Conservation (phyloP, 35 echinoderm and acorn worm species). For the Anneissia japonica region DNA sequence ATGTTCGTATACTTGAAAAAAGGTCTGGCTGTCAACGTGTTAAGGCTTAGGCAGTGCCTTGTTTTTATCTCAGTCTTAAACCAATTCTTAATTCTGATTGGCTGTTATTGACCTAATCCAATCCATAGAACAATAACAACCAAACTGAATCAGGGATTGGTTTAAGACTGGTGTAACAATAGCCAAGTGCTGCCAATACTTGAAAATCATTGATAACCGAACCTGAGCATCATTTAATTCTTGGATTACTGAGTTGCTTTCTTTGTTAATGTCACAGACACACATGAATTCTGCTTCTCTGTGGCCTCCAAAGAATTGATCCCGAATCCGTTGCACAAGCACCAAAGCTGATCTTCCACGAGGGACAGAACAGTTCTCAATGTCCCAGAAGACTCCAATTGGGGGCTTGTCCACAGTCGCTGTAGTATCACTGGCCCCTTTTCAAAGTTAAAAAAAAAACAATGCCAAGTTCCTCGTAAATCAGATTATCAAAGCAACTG, state of each 20-base stretch:
- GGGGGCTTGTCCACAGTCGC: constrained; percentile 25
- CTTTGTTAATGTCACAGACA: constrained; percentile 98
- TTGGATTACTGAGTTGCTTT: constrained; percentile 60
- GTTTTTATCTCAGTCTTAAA: too few relatives aligned
- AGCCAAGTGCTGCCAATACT: too few relatives aligned
- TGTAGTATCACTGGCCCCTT: background rate
- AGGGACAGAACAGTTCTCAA: constrained; percentile 91
- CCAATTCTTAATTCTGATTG: too few relatives aligned
- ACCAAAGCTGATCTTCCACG: constrained; percentile 76
- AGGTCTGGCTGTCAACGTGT: too few relatives aligned
- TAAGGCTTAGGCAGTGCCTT: too few relatives aligned
- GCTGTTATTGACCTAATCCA: too few relatives aligned
- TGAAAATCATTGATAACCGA: background rate
- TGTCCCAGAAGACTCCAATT: constrained; percentile 99
- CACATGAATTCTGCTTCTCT: constrained; percentile 97
- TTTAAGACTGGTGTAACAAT: too few relatives aligned
- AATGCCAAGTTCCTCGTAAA: background rate
- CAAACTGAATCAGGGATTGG: too few relatives aligned
- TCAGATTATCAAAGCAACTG: too few relatives aligned
- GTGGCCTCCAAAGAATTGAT: constrained; percentile 79
- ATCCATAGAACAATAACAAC: background rate
- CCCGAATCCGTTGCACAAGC: constrained; percentile 73
- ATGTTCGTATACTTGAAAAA: too few relatives aligned
- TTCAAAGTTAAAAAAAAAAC: background rate
- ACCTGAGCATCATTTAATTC: constrained; percentile 98